A percentile compares a stretch with the other conserved stretches of the same genome.
Evolutionary conservation across 2,888 invertebrate genomes (phyloP).

Genomic region (Barypeithes pellucidus): DNA sequence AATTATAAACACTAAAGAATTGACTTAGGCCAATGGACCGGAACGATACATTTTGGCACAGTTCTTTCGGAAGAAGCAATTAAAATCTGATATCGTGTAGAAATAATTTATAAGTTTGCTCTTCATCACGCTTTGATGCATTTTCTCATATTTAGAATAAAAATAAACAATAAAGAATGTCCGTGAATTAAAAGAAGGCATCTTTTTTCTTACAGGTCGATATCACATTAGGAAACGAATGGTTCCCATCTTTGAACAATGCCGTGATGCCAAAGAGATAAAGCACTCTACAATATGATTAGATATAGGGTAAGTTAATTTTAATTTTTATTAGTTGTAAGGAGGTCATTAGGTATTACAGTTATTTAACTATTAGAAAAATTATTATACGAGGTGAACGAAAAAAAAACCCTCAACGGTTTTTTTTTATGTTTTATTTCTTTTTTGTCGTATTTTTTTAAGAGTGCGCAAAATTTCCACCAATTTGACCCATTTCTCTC

Average conservation of each 20-base stretch:
- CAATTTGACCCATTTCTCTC: too few species aligned
- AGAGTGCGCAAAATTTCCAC: too few species aligned
- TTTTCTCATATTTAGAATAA: conserved; percentile 29
- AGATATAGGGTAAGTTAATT: conserved; percentile 57
- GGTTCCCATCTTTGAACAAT: conserved; percentile 48
- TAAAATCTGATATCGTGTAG: not conserved
- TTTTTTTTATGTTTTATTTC: too few species aligned
- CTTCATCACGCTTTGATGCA: not conserved
- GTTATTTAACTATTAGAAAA: not conserved
- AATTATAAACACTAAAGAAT: too few species aligned
- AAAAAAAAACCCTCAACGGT: too few species aligned
- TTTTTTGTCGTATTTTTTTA: too few species aligned
- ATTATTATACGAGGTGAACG: too few species aligned
- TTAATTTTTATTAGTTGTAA: conserved; percentile 33
- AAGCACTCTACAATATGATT: conserved; percentile 54
- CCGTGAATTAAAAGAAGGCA: conserved; percentile 20
- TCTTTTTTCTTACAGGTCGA: conserved; percentile 49
- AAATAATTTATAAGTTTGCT: conserved; percentile 5
- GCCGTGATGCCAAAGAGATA: conserved; percentile 50
- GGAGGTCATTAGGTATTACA: conserved; percentile 13
- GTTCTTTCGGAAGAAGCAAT: not conserved
- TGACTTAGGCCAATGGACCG: too few species aligned
- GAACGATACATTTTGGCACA: not conserved
- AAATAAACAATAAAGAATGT: conserved; percentile 23
- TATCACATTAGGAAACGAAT: conserved; percentile 32